Evolutionary conservation across 1,140 invertebrate genomes (phyloP).

Genomic region (Berghia stephanieae): DNA sequence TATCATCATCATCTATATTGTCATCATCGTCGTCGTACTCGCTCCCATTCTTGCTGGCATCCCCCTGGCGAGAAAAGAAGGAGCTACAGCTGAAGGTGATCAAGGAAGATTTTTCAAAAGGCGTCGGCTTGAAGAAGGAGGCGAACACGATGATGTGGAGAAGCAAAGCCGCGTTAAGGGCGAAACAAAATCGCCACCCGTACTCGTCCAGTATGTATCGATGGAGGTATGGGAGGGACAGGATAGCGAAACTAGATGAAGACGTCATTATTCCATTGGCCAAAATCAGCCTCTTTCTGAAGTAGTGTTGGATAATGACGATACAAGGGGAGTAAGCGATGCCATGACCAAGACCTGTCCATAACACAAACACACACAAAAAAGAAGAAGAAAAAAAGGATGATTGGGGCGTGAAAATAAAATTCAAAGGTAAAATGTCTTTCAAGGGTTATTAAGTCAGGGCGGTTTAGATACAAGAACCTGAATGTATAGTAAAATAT

Average conservation of each 20-base stretch:
- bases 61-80: not conserved
- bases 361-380: not conserved
- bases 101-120: slow-evolving; percentile 9
- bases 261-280: slow-evolving; percentile 44
- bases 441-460: too few species aligned
- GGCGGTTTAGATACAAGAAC: too few species aligned
- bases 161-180: slow-evolving; percentile 5
- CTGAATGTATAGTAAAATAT: too few species aligned
- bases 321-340: slow-evolving; percentile 37
- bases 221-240: slow-evolving; percentile 40
- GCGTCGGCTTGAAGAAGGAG: slow-evolving; percentile 8
- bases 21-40: not conserved
- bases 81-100: slow-evolving; percentile 3
- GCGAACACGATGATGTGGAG: slow-evolving; percentile 20
- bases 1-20: not conserved
- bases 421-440: too few species aligned
- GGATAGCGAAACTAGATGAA: slow-evolving; percentile 38
- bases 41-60: not conserved
- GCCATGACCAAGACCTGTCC: slow-evolving; percentile 41
- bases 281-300: slow-evolving; percentile 41
- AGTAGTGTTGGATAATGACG: slow-evolving; percentile 44
- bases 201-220: slow-evolving; percentile 65
- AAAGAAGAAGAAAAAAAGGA: not conserved
- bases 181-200: slow-evolving; percentile 61
- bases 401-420: not conserved